Conservation (phyloP, 2,888 invertebrate genomes). For the Oscheius sp. region DNA sequence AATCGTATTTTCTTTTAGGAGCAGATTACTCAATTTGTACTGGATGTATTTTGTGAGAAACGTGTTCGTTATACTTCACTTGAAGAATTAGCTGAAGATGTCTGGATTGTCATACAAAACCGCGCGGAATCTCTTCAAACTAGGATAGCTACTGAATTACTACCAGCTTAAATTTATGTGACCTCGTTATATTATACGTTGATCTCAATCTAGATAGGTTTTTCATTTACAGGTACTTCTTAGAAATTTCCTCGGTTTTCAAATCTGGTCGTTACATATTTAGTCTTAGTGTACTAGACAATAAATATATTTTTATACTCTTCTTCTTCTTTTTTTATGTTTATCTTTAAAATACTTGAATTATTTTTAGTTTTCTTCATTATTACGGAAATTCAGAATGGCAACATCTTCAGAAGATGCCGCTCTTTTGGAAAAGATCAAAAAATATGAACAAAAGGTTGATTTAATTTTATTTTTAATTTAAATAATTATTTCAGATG, state of each 20-base stretch:
- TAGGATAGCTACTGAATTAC: constrained; percentile 59
- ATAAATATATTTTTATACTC: constrained; percentile 7
- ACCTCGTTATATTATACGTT: neutral
- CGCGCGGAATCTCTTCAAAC: constrained; percentile 66
- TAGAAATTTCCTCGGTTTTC: constrained; percentile 20
- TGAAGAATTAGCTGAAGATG: constrained; percentile 88
- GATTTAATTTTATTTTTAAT: neutral
- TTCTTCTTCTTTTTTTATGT: neutral
- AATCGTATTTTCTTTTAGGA: constrained; percentile 77
- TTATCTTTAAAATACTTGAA: neutral
- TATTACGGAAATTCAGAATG: constrained; percentile 12
- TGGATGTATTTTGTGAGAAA: constrained; percentile 92
- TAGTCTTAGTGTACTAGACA: neutral
- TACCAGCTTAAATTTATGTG: constrained; percentile 42
- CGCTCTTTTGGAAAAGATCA: constrained; percentile 25
- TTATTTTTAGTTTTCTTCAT: neutral
- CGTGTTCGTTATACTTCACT: constrained; percentile 88
- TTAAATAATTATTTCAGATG: constrained; percentile 32
- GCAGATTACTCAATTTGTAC: constrained; percentile 87
- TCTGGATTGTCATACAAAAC: constrained; percentile 74
- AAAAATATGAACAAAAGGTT: neutral
- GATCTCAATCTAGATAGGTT: constrained; percentile 24
- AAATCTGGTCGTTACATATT: constrained; percentile 27
- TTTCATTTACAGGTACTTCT: constrained; percentile 11
- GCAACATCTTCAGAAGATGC: neutral